phyloP scores from a whole-genome alignment of 2,888 invertebrate species.

The Morpho deidamia region DNA sequence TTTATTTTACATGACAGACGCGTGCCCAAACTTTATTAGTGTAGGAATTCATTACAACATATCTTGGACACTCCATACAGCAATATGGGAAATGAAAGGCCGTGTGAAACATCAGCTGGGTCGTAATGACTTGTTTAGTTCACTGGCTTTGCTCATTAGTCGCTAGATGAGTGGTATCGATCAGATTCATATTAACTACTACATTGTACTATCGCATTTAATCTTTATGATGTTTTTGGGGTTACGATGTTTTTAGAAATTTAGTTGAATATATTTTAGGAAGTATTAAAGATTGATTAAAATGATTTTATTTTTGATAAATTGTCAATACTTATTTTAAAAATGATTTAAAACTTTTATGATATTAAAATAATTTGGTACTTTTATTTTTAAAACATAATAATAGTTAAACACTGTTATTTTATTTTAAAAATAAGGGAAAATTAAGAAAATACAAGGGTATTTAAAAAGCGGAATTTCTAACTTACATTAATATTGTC shows the following conservation, averaged over 20 bases:
- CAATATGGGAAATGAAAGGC: constrained; percentile 51
- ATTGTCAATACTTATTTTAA: too few relatives aligned
- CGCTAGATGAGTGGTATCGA: constrained; percentile 50
- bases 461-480: too few relatives aligned
- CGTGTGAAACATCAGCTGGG: constrained; percentile 58
- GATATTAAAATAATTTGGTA: too few relatives aligned
- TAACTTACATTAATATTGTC: too few relatives aligned
- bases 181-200: constrained; percentile 50
- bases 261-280: too few relatives aligned
- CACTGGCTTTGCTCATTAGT: constrained; percentile 68
- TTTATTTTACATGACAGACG: not conserved
- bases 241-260: constrained; percentile 1
- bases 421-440: too few relatives aligned
- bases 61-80: constrained; percentile 43
- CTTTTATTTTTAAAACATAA: too few relatives aligned
- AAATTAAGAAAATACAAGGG: too few relatives aligned
- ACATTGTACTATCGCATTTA: constrained; percentile 39
- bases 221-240: constrained; percentile 21
- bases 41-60: constrained; percentile 57
- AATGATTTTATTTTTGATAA: too few relatives aligned
- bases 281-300: too few relatives aligned
- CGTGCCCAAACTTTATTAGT: constrained; percentile 40
- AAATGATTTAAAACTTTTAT: too few relatives aligned
- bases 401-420: too few relatives aligned
- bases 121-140: constrained; percentile 52